phyloP scores from a whole-genome alignment of 1,140 invertebrate genomes.

The Teleogryllus occipitalis region DNA sequence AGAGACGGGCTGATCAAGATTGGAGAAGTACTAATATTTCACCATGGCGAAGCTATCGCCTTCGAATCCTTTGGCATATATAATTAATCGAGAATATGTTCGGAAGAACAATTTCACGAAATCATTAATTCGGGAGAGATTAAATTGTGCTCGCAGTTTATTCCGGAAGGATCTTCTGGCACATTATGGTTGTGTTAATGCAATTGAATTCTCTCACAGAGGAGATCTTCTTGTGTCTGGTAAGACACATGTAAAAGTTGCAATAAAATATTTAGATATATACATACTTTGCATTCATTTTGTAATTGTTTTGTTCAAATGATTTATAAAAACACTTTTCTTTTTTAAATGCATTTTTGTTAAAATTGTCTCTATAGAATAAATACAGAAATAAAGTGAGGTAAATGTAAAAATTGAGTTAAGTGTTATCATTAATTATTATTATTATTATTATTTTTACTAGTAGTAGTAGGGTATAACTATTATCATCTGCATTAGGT shows the following conservation, averaged over 20 bases:
- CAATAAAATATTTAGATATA: no score
- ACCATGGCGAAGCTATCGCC: conserved; percentile 38
- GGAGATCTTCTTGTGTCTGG: conserved; percentile 82
- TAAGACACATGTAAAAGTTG: conserved; percentile 36
- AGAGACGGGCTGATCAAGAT: not conserved
- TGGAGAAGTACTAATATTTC: conserved; percentile 7
- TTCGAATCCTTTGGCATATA: conserved; percentile 41
- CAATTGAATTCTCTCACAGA: conserved; percentile 85
- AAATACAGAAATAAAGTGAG: no score
- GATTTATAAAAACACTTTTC: no score
- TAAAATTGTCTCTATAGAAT: no score
- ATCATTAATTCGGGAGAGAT: conserved; percentile 52
- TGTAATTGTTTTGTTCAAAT: no score
- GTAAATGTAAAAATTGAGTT: no score
- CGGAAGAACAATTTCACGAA: conserved; percentile 40
- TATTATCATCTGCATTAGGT: conserved; percentile 43
- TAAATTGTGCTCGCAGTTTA: conserved; percentile 58
- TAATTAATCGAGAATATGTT: conserved; percentile 43
- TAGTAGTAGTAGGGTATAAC: not conserved
- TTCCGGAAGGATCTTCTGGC: conserved; percentile 76
- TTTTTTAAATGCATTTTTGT: no score
- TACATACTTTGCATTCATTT: no score
- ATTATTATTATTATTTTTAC: conserved; percentile 13
- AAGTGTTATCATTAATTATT: not conserved
- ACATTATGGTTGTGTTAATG: conserved; percentile 94